Percentiles rank a stretch among this genome's conserved stretches.
phyloP scores from a whole-genome alignment of 2,888 invertebrate genomes.

The Phragmatobia fuliginosa region DNA sequence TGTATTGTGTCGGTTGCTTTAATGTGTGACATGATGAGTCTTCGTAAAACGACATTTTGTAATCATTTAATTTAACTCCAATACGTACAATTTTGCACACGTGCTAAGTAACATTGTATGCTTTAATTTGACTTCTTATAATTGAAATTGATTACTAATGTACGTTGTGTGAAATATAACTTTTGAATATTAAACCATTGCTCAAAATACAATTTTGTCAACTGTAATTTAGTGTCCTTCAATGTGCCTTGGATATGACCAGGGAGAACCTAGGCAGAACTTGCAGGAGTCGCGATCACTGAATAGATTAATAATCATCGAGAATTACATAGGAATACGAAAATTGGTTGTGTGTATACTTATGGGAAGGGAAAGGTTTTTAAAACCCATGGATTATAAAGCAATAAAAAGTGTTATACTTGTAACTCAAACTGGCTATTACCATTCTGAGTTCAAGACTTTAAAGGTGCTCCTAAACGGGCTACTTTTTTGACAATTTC shows the following conservation, averaged over 20 bases:
- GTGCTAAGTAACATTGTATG: not conserved
- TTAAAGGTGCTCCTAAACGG: too few species aligned
- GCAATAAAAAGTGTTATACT: not conserved
- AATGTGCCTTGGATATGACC: not conserved
- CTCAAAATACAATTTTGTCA: not conserved
- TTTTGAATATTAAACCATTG: not conserved
- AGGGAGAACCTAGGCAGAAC: not conserved
- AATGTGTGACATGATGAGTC: not conserved
- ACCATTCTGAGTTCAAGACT: not conserved
- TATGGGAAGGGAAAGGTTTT: not conserved
- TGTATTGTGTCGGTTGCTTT: not conserved
- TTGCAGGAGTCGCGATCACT: too few species aligned
- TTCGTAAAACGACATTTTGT: not conserved
- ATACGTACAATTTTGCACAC: constrained; percentile 4
- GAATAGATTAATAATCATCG: too few species aligned
- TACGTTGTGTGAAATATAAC: not conserved
- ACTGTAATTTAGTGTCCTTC: not conserved
- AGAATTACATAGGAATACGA: not conserved
- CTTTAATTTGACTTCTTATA: not conserved
- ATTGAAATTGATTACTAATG: not conserved
- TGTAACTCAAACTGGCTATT: not conserved
- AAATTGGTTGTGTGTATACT: not conserved
- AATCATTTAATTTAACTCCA: not conserved
- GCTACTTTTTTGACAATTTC: too few species aligned
- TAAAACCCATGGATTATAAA: too few species aligned